phyloP scores from a whole-genome alignment of 2,888 invertebrate genomes.

The Zonitis immaculata region DNA sequence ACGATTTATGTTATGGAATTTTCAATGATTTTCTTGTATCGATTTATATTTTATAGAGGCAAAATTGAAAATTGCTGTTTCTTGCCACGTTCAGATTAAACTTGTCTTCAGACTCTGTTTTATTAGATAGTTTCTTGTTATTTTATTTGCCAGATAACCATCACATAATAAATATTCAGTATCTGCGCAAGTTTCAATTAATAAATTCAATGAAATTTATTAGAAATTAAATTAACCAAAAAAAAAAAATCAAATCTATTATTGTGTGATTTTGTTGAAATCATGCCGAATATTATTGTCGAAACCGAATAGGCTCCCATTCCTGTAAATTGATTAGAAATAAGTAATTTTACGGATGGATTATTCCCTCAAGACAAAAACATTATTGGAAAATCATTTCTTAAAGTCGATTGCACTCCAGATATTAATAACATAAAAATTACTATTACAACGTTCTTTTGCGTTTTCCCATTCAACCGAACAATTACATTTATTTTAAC shows the following conservation, averaged over 20 bases:
- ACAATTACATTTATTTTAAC: conserved; percentile 1
- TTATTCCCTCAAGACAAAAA: conserved; percentile 22
- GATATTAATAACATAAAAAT: conserved; percentile 14
- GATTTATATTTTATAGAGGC: background rate
- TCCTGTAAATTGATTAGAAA: conserved; percentile 36
- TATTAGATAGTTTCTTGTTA: conserved; percentile 2
- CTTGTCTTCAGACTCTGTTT: conserved; percentile 1
- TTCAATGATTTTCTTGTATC: background rate
- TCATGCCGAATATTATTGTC: background rate
- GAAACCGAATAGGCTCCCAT: background rate
- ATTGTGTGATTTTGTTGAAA: background rate
- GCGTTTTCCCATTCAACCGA: background rate
- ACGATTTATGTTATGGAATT: background rate
- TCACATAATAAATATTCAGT: background rate
- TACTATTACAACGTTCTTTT: conserved; percentile 3
- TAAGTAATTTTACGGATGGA: conserved; percentile 40
- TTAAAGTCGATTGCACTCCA: conserved; percentile 22
- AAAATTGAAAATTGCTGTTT: conserved; percentile 7
- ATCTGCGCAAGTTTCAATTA: too few species aligned
- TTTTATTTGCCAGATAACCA: background rate
- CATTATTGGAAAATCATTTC: conserved; percentile 28
- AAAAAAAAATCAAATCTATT: background rate
- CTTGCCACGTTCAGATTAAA: conserved; percentile 4
- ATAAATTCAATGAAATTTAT: too few species aligned
- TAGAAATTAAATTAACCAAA: too few species aligned